phyloP scores from a whole-genome alignment of 2,888 invertebrate genomes.

The Matsumyia berberina region DNA sequence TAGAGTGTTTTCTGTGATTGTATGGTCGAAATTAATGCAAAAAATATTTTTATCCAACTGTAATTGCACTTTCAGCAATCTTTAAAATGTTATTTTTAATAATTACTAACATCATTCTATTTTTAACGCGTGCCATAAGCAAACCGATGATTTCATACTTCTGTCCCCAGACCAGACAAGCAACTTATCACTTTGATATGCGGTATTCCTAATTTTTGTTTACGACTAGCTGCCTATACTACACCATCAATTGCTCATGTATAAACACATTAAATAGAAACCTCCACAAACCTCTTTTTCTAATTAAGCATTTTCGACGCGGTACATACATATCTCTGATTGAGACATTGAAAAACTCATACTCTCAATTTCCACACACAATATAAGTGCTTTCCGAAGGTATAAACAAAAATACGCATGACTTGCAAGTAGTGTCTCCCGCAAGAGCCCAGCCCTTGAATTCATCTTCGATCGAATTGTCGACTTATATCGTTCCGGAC shows the following conservation, averaged over 20 bases:
- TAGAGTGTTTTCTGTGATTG: too few relatives aligned
- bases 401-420: constrained; percentile 61
- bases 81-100: too few relatives aligned
- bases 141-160: constrained; percentile 6
- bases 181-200: constrained; percentile 24
- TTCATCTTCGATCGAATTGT: constrained; percentile 56
- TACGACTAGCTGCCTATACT: constrained; percentile 5
- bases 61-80: too few relatives aligned
- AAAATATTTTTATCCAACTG: too few relatives aligned
- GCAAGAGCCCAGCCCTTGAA: constrained; percentile 64
- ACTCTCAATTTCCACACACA: constrained; percentile 53
- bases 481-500: constrained; percentile 21
- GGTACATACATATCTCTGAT: constrained; percentile 51
- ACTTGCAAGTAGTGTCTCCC: constrained; percentile 41
- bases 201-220: constrained; percentile 21
- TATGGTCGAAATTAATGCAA: too few relatives aligned
- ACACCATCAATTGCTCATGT: constrained; percentile 36
- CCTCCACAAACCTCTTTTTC: constrained; percentile 24
- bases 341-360: constrained; percentile 59
- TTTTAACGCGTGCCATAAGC: background rate
- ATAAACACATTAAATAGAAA: constrained; percentile 40
- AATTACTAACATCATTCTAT: background rate
- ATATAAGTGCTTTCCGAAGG: constrained; percentile 61
- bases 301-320: constrained; percentile 63
- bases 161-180: constrained; percentile 17